Base-by-base conservation (phyloP, 2,797 vertebrate genomes). In the Tangara arthus region DNA sequence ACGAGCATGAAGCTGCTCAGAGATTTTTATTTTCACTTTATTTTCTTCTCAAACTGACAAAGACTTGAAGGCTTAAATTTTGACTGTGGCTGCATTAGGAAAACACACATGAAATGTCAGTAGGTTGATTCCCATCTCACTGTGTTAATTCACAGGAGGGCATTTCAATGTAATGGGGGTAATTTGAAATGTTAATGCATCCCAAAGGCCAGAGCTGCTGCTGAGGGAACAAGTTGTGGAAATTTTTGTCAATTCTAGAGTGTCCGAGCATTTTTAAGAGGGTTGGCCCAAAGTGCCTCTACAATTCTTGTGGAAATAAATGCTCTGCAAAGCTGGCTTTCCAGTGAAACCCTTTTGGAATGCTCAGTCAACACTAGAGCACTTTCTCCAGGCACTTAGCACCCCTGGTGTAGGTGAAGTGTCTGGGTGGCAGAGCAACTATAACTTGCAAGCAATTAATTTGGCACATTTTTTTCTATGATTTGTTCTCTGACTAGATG, bases 131-230 rank as follows among this genome's bases (percentile, higher is more conserved):
- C 66, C 61, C 64, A 39, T 63, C 56, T 90, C 60, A 14, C 41
- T 65, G 79, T 60, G 72, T 44, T 41, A 41, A 82, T 53, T 91
- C 85, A 63, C 73, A 23, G 56, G 55, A 76, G n/a, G 44, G 14
- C 28, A 60, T 91, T 91, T 88, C 63, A 56, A 73, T 64, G 37
- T 59, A 78, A 72, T 41, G 57, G 68, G 64, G 64, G 34, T 28
- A 55, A 92, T 82, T 91, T 24, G 35, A 86, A 92, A 81, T 83
- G 59, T 85, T 87, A 83, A 75, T 52, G 69, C 32, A 34, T 69
- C 39, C 61, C 32, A 41, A 91, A 91, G 35, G 49, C 56, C 8
- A 7, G 60, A 70, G 60, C 42, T 57, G 46, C 46, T 6, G 0
- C 26, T 35, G 44, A 47, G 35, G 47, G 46, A 78, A 6, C 10